These are phyloP conservation scores for Mylabris phalerata DNA, from an alignment of 1,140 invertebrate genomes.

Conservation along the genomic window DNA sequence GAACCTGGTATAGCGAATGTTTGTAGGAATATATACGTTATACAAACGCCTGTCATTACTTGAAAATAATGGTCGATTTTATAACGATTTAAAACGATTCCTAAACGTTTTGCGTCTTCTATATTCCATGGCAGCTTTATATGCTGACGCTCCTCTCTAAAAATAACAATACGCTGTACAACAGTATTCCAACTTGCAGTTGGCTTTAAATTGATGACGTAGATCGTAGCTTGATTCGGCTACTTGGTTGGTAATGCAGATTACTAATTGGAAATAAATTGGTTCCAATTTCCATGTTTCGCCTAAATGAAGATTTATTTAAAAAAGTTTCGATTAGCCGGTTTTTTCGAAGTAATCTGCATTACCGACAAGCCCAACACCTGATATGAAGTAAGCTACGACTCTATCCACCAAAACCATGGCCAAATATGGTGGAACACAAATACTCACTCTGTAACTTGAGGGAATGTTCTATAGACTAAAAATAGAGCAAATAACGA, in stretches of 20 bases:
- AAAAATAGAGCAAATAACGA: conserved; percentile 56
- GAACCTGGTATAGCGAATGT: conserved; percentile 99
- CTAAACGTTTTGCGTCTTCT: conserved; percentile 94
- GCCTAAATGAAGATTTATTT: no score
- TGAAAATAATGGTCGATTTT: conserved; percentile 91
- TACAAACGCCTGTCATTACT: conserved; percentile 83
- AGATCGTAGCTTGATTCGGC: no score
- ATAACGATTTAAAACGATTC: conserved; percentile 83
- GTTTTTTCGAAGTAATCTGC: no score
- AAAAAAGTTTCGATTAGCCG: no score
- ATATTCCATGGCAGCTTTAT: conserved; percentile 90
- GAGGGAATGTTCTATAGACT: conserved; percentile 71
- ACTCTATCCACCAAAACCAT: no score
- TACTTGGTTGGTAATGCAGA: no score
- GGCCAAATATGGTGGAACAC: background rate
- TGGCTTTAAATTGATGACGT: background rate
- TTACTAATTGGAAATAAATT: no score
- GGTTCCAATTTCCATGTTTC: no score
- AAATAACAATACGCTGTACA: conserved; percentile 40
- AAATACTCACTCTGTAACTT: conserved; percentile 62
- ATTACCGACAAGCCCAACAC: no score
- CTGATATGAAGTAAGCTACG: no score
- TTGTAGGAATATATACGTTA: conserved; percentile 97
- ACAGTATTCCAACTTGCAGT: background rate
- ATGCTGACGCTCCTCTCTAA: conserved; percentile 78